Evolutionary conservation across 2,888 invertebrate genomes (phyloP), one percentile per base, ranked within the genome.

Genomic region (Drosophila anomelani): DNA sequence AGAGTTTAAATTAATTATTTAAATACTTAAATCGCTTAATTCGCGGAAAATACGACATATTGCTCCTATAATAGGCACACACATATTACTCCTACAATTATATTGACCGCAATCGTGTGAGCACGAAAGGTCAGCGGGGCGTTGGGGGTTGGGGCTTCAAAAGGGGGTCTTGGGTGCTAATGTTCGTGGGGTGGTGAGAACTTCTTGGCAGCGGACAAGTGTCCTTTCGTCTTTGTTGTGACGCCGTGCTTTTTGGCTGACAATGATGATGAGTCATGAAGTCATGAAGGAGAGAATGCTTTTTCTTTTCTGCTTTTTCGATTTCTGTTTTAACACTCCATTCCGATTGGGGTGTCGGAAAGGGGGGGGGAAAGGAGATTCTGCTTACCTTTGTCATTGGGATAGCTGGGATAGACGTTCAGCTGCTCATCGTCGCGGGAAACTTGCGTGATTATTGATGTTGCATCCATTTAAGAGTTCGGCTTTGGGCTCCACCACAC

Each of bases 371-470:
- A 5, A 20, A 20, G 15, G n/a, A 36, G 36, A 38, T 54, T 63
- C 9, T 60, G 32, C 86, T 86, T 95, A 97, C 97, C 97, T 97
- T 97, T 97, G 94, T 97, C 97, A 94, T 96, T 88, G 57, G 82
- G 88, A 82, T 88, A 83, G 80, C 96, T 88, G 61, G 96, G 95
- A 95, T 96, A 96, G 94, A 96, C 97, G 95, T 96, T 97, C 94
- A 97, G 95, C 95, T 96, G 96, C 94, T 98, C 98, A 95, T 98
- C 98, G 96, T 98, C 98, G 95, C 97, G 96, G 95, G 97, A 97
- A 95, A 98, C 98, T 96, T 98, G 97, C 94, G 98, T 97, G 94
- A 98, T 98, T 95, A 98, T 98, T 96, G 98, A 98, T 96, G 98
- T 96, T 96, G 97, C 97, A 97, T 98, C 98, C 98, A 97, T 97